These are phyloP conservation scores for Patella vulgata DNA, from an alignment of 1,140 invertebrate genomes.

Conservation along the genomic window DNA sequence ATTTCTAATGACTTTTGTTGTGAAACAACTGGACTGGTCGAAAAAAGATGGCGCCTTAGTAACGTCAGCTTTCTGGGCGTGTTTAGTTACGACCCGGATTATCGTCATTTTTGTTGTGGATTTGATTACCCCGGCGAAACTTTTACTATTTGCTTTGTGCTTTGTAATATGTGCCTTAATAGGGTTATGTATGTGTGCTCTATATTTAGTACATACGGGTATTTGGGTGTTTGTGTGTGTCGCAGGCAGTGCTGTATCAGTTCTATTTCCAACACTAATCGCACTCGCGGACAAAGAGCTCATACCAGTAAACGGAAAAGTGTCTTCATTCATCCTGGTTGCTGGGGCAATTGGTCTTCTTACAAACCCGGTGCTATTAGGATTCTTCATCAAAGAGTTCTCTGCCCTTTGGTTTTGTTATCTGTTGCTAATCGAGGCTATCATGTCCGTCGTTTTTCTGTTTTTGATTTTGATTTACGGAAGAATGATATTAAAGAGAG, in stretches of 20 bases:
- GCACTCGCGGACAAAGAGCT: slow-evolving; percentile 43
- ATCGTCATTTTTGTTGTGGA: slow-evolving; percentile 34
- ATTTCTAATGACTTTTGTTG: slow-evolving; percentile 36
- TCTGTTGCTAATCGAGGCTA: slow-evolving; percentile 31
- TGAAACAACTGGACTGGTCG: slow-evolving; percentile 43
- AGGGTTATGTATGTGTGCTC: slow-evolving; percentile 27
- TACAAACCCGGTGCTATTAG: slow-evolving; percentile 40
- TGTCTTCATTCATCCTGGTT: slow-evolving; percentile 40
- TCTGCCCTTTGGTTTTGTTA: slow-evolving; percentile 43
- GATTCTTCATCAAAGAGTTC: slow-evolving; percentile 40
- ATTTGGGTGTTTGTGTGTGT: slow-evolving; percentile 39
- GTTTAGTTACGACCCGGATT: slow-evolving; percentile 36
- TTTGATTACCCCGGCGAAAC: slow-evolving; percentile 19
- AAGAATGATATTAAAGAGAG: no score
- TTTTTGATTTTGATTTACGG: slow-evolving; percentile 19
- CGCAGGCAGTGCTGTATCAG: slow-evolving; percentile 37
- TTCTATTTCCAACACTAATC: slow-evolving; percentile 41
- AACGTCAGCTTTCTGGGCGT: slow-evolving; percentile 42
- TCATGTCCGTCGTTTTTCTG: slow-evolving; percentile 13
- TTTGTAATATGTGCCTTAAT: slow-evolving; percentile 26
- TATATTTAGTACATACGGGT: slow-evolving; percentile 19
- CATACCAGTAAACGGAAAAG: slow-evolving; percentile 34
- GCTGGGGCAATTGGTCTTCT: slow-evolving; percentile 31
- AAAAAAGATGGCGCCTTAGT: slow-evolving; percentile 34
- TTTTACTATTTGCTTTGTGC: slow-evolving; percentile 28